Percentiles rank a stretch among this genome's conserved stretches.
These are phyloP conservation scores for Oryctolagus cuniculus DNA, from an alignment of 2,113 vertebrate genomes.

Conservation along the genomic window mOryCun1.1 NC_091438.1:75727501-75728000, in stretches of 20 bases:
- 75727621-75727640: background rate
- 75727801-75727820: background rate
- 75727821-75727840: background rate
- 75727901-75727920: constrained; percentile 1
- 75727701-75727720: no score
- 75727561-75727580: constrained; percentile 42
- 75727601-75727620: background rate
- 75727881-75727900: background rate
- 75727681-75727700: no score
- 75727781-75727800: background rate
- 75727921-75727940: background rate
- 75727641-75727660: background rate
- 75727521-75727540: constrained; percentile 48
- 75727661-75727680: no score
- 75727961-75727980: background rate
- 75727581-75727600: constrained; percentile 26
- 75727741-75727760: no score
- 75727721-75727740: no score
- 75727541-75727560: constrained; percentile 30
- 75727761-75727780: no score
- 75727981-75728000: background rate
- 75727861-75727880: background rate
- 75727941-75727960: constrained; percentile 38
- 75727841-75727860: background rate
- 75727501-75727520: constrained; percentile 58